A percentile compares a stretch with the other conserved stretches of the same genome.
Evolutionary conservation across 2,888 invertebrate genomes (phyloP).

Genomic region (Crepidodera aurea): DNA sequence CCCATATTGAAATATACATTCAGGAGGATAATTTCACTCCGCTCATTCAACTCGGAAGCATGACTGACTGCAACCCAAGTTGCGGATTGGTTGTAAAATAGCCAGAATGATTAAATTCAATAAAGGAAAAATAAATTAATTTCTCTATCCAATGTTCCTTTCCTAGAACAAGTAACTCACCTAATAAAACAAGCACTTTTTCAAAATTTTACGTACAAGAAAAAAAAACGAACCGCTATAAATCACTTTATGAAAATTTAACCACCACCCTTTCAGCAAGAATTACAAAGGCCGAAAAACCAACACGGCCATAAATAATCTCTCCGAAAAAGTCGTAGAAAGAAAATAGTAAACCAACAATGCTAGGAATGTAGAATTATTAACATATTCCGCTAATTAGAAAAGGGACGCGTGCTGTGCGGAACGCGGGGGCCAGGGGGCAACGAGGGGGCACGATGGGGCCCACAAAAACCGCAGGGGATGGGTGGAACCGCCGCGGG

Average conservation of each 20-base stretch:
- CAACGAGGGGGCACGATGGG: slow-evolving; percentile 39
- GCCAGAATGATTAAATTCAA: too few relatives aligned
- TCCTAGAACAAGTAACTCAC: too few relatives aligned
- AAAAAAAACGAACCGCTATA: neutral
- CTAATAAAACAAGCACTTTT: too few relatives aligned
- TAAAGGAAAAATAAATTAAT: too few relatives aligned
- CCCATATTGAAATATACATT: too few relatives aligned
- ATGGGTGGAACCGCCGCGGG: slow-evolving; percentile 52
- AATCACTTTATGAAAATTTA: neutral
- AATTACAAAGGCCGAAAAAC: neutral
- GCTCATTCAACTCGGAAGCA: too few relatives aligned
- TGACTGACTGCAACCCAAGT: too few relatives aligned
- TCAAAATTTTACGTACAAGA: too few relatives aligned
- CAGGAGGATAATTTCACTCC: too few relatives aligned
- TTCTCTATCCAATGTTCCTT: too few relatives aligned
- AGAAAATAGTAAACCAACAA: slow-evolving; percentile 32
- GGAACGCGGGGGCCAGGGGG: slow-evolving; percentile 32
- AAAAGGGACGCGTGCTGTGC: slow-evolving; percentile 46
- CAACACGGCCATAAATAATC: neutral
- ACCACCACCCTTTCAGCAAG: neutral
- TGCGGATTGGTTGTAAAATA: too few relatives aligned
- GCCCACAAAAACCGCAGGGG: slow-evolving; percentile 50
- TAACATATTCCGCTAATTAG: slow-evolving; percentile 50
- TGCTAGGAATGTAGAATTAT: slow-evolving; percentile 46
- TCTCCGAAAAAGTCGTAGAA: neutral